Evolutionary conservation across 2,797 vertebrate genomes (phyloP).

Genomic region (Falco rusticolus): DNA sequence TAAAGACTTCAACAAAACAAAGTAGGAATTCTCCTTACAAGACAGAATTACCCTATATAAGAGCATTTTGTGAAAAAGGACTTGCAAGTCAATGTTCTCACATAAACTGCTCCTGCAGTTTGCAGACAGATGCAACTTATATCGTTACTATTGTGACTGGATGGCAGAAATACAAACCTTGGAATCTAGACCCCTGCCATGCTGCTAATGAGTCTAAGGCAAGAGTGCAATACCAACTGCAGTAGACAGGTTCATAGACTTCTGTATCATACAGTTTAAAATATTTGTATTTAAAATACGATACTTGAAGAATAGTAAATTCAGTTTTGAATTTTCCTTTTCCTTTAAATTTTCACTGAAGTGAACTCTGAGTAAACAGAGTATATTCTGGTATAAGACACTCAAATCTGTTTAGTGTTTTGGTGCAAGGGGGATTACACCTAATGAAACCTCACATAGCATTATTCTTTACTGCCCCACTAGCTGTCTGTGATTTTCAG

Average conservation of each 20-base stretch:
- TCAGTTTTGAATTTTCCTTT: not conserved
- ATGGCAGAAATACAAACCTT: not conserved
- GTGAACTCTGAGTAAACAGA: not conserved
- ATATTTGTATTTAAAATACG: not conserved
- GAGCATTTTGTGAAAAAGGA: not conserved
- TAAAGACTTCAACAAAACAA: not conserved
- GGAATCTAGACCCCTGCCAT: not conserved
- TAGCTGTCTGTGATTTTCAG: not conserved
- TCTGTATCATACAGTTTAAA: not conserved
- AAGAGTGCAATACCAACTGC: not conserved
- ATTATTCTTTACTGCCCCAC: not conserved
- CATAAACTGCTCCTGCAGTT: not conserved
- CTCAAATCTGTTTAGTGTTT: not conserved
- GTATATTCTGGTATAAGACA: not conserved
- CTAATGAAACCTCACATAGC: not conserved
- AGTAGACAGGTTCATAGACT: not conserved
- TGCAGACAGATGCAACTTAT: not conserved
- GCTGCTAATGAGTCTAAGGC: not conserved
- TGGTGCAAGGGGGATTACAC: not conserved
- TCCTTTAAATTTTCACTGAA: not conserved
- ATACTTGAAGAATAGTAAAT: not conserved
- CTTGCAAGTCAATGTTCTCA: not conserved
- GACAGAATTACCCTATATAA: not conserved
- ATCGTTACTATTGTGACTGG: not conserved
- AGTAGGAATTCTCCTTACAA: not conserved